These are phyloP conservation scores for Acholoe squamosa DNA, from an alignment of 2,888 invertebrate genomes.

Conservation along the genomic window DNA sequence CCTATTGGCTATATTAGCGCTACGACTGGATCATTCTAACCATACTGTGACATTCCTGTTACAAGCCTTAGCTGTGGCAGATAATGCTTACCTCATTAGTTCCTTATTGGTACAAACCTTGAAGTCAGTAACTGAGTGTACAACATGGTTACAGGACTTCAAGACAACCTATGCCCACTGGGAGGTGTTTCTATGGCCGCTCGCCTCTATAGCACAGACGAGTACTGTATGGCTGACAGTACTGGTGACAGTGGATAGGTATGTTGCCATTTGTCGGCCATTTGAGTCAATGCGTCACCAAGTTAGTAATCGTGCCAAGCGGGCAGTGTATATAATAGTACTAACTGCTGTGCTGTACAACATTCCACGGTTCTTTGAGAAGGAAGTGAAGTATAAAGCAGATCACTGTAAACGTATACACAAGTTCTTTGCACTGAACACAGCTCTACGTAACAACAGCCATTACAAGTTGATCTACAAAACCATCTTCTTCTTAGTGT, in stretches of 20 bases:
- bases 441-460: constrained; percentile 62
- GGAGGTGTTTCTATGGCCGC: constrained; percentile 68
- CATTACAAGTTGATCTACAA: constrained; percentile 69
- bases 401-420: constrained; percentile 63
- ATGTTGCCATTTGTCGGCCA: constrained; percentile 68
- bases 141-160: constrained; percentile 62
- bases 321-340: constrained; percentile 60
- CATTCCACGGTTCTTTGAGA: constrained; percentile 71
- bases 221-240: constrained; percentile 69
- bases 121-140: constrained; percentile 67
- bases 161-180: constrained; percentile 62
- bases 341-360: constrained; percentile 69
- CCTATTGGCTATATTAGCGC: constrained; percentile 84
- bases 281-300: constrained; percentile 64
- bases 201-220: constrained; percentile 69
- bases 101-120: constrained; percentile 69
- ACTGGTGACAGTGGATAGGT: constrained; percentile 69
- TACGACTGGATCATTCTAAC: constrained; percentile 84
- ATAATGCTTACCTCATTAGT: constrained; percentile 69
- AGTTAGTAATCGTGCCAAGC: constrained; percentile 54
- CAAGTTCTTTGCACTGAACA: constrained; percentile 29
- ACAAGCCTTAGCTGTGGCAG: constrained; percentile 70
- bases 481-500: constrained; percentile 67
- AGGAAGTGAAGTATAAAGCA: constrained; percentile 33
- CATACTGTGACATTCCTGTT: constrained; percentile 82